These are phyloP conservation scores for Sclerodermus sp. DNA, from an alignment of 2,888 invertebrate species.

Conservation along the genomic window DNA sequence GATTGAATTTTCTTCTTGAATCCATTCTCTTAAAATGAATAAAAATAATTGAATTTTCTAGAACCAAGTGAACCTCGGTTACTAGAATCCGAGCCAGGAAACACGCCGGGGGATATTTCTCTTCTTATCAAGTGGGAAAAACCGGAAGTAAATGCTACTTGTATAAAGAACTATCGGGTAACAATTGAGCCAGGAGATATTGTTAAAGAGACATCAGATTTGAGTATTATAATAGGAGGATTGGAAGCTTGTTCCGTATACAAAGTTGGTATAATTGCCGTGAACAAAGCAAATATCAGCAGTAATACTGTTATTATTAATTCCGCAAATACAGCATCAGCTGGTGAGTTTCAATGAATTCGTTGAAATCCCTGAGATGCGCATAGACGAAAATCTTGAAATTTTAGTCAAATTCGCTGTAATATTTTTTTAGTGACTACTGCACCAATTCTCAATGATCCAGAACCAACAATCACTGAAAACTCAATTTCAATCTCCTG, in stretches of 20 bases:
- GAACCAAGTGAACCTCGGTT: slow-evolving; percentile 29
- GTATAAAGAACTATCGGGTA: slow-evolving; percentile 36
- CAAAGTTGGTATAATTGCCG: slow-evolving; percentile 27
- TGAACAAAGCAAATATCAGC: slow-evolving; percentile 24
- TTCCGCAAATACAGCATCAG: slow-evolving; percentile 1
- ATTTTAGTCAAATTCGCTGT: too few species aligned
- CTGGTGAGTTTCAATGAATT: slow-evolving; percentile 11
- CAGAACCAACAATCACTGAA: slow-evolving; percentile 4
- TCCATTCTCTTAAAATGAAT: too few species aligned
- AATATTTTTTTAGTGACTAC: slow-evolving; percentile 24
- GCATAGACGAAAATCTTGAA: not conserved
- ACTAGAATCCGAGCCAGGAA: slow-evolving; percentile 19
- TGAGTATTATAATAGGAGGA: slow-evolving; percentile 20
- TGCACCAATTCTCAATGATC: slow-evolving; percentile 17
- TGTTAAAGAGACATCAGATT: slow-evolving; percentile 8
- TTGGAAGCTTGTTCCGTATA: slow-evolving; percentile 39
- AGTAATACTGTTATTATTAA: slow-evolving; percentile 5
- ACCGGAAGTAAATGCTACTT: slow-evolving; percentile 30
- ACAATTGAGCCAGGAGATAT: slow-evolving; percentile 15
- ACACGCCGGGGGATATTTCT: slow-evolving; percentile 24
- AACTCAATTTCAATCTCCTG: slow-evolving; percentile 31
- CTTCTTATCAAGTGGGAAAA: slow-evolving; percentile 36
- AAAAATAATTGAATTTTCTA: slow-evolving; percentile 15
- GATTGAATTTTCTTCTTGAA: too few species aligned
- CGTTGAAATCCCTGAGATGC: not conserved